Evolutionary conservation across 2,888 invertebrate species (phyloP).

Genomic region (Dione vanillae): DNA sequence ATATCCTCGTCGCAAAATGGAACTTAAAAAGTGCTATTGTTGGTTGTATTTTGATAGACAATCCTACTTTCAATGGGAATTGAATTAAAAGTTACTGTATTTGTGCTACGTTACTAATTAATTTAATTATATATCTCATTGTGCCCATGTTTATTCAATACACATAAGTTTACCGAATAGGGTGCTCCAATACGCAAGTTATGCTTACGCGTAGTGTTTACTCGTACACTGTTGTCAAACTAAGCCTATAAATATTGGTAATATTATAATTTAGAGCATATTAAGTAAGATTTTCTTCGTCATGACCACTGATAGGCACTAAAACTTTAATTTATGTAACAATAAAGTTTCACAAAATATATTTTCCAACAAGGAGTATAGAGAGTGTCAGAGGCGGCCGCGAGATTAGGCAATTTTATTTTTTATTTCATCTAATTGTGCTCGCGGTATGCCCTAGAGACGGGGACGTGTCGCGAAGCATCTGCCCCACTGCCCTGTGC

Average conservation of each 20-base stretch:
- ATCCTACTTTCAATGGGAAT: constrained; percentile 70
- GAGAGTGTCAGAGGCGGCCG: constrained; percentile 32
- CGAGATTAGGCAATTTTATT: constrained; percentile 64
- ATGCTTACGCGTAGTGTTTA: constrained; percentile 31
- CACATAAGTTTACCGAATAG: constrained; percentile 62
- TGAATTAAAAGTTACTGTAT: constrained; percentile 82
- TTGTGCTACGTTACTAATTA: constrained; percentile 79
- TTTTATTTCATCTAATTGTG: constrained; percentile 77
- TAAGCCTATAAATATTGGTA: neutral
- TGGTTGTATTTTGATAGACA: constrained; percentile 69
- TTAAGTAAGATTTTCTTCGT: neutral
- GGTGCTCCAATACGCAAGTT: constrained; percentile 32
- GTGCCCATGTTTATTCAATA: constrained; percentile 73
- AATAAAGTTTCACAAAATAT: constrained; percentile 12
- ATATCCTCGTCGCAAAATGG: constrained; percentile 72
- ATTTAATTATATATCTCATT: constrained; percentile 79
- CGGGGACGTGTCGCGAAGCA: constrained; percentile 72
- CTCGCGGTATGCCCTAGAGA: constrained; percentile 73
- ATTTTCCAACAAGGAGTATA: constrained; percentile 20
- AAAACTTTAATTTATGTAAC: constrained; percentile 3
- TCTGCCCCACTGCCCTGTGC: constrained; percentile 63
- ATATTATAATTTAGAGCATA: neutral
- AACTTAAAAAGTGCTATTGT: constrained; percentile 66
- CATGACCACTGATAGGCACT: neutral
- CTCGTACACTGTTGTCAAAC: constrained; percentile 7